Evolutionary conservation across 1,140 invertebrate species (phyloP), one percentile per base, ranked within the genome.

Genomic region (Diprion similis): DNA sequence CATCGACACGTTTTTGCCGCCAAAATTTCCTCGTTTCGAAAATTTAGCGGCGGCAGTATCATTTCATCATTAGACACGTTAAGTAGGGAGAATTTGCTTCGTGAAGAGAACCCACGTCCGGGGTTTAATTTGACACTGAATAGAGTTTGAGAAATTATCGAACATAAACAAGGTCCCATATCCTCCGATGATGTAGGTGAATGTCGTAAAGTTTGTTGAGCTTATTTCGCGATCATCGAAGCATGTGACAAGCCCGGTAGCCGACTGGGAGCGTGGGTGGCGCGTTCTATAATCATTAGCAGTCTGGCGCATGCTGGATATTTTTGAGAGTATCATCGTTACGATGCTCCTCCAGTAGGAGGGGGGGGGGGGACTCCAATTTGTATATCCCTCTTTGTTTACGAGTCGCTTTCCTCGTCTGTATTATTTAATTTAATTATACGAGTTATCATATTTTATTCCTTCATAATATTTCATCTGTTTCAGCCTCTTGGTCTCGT

Each of bases 201-300:
- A 59, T 15, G 11, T 59, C 51, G 51, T 59, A 59, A 59, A 59
- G 11, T 59, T 59, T 59, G 51, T 59, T 59, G 51, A 59, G 51
- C n/a, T 59, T 59, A 59, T 59, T 59, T 59, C n/a, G 51, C 51
- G 51, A 59, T 17, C 51, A 59, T 59, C 51, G 51, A 59, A 59
- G 11, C 51, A 59, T 59, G 51, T 17, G 51, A 59, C 51, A 59
- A 59, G 9, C 51, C 51, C 24, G n/a, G 51, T 17, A 17, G 51
- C n/a, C 3, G 51, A 59, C 51, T 17, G 11, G 51, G 11, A 13
- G 51, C 51, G 51, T 59, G 51, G 51, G 51, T 59, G 51, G 51
- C n/a, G 51, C 11, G 51, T 4, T 59, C 51, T 59, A 59, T 59
- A 59, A 59, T 59, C 51, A 59, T 59, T 59, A 59, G 51, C 51